Conservation (phyloP, 2,113 vertebrate genomes). For the Bubalus kerabau region DNA sequence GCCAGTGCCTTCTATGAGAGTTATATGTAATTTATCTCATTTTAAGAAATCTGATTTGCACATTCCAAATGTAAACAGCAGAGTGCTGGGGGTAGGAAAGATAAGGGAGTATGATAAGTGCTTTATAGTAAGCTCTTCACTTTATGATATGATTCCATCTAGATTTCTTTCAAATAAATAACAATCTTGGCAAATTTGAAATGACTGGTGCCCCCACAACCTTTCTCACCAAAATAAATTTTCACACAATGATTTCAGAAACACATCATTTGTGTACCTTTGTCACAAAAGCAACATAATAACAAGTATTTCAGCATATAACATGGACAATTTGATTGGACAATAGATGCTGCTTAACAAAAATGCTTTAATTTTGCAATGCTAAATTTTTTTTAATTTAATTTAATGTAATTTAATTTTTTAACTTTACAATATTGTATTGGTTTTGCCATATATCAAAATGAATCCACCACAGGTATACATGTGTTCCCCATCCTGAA, state of each 20-base stretch:
- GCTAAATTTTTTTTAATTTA: constrained; percentile 57
- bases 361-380: constrained; percentile 57
- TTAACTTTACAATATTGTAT: too few relatives aligned
- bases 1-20: neutral
- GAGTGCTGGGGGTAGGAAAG: neutral
- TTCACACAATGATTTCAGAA: neutral
- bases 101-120: neutral
- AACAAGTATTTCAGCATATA: constrained; percentile 7
- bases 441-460: too few relatives aligned
- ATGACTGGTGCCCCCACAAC: neutral
- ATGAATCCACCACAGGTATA: too few relatives aligned
- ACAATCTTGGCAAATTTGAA: neutral
- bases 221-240: neutral
- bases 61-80: constrained; percentile 24
- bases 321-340: neutral
- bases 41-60: constrained; percentile 25
- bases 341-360: neutral
- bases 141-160: neutral
- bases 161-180: constrained; percentile 21
- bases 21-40: neutral
- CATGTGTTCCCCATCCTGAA: too few relatives aligned
- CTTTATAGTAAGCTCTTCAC: neutral
- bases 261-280: neutral
- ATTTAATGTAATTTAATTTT: too few relatives aligned
- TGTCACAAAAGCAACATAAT: constrained; percentile 30